These are phyloP conservation scores for Copidosoma floridanum DNA, from an alignment of 1,140 invertebrate species.

Conservation along the genomic window DNA sequence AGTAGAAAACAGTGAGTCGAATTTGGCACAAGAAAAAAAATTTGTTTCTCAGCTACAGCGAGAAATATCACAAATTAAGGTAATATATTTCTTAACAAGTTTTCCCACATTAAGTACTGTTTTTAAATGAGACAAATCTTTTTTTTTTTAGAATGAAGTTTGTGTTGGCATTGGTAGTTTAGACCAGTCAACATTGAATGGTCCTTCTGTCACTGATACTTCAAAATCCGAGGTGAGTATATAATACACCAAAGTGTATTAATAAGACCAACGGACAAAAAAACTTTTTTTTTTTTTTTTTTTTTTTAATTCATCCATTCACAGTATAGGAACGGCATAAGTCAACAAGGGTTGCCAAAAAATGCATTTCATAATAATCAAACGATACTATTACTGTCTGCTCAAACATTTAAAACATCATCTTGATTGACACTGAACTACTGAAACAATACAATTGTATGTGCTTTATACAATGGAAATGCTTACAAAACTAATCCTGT, in stretches of 20 bases:
- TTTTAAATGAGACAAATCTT: neutral
- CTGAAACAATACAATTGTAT: constrained; percentile 9
- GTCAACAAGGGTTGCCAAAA: constrained; percentile 7
- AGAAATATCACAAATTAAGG: constrained; percentile 44
- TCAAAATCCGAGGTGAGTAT: constrained; percentile 46
- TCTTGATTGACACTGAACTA: constrained; percentile 12
- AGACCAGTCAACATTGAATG: constrained; percentile 42
- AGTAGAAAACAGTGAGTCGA: constrained; percentile 33
- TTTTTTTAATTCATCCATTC: too few species aligned
- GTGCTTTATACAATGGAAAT: constrained; percentile 15
- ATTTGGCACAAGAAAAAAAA: constrained; percentile 37
- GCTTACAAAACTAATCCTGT: constrained; percentile 18
- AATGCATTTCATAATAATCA: constrained; percentile 15
- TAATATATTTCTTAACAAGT: constrained; percentile 20
- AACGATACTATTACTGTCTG: constrained; percentile 20
- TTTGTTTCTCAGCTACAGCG: constrained; percentile 38
- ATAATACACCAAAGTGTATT: too few species aligned
- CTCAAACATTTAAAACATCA: neutral
- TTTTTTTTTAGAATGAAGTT: constrained; percentile 36
- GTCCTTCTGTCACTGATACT: constrained; percentile 41
- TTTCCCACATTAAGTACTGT: neutral
- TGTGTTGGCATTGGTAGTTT: constrained; percentile 40
- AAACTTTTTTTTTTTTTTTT: too few species aligned
- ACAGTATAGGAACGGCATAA: too few species aligned
- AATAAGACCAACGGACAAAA: too few species aligned